Evolutionary conservation across 92 coral and sea anemone species (phyloP), one percentile per base, ranked within the genome.

Genomic region (Zoanthus sociatus): DNA sequence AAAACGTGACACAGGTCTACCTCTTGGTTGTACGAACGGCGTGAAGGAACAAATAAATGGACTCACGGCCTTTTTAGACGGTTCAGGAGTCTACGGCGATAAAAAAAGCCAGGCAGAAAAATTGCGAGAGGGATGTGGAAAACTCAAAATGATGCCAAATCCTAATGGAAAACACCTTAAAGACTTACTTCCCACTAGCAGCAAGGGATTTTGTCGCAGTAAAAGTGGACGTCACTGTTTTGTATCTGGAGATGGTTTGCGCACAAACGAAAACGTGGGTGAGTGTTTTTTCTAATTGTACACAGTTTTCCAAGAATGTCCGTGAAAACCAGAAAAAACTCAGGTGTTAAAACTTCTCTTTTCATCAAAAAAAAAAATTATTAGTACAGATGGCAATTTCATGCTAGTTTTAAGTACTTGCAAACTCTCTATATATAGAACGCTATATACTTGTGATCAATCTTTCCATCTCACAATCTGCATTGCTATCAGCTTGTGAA

Each of bases 251-350:
- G 95, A 93, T 44, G 67, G n/a, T 9, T 4, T 17, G 7, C 92
- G 95, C n/a, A 91, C 87, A 1, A 88, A 91, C 33, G 89, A 91
- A 78, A 92, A 93, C 74, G 77, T 87, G 60, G 92, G 92, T 90
- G 12, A n/a, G 69, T 17, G 21, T 8, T 20, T 63, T 20, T 63
- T 63, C 30, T 17, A 5, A 5, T 17, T 17, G 9, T 1, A 63
- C 5, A 20, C 26, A 63, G 9, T 61, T 61, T 61, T 61, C 21
- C 26, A 26, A 26, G 26, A 26, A 26, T 26, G 26, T 26, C 26
- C 26, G 26, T 37, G 42, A 4, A 37, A 37, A 37, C 3, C 42
- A 37, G 42, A 4, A 37, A 37, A 37, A 37, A 37, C 42, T 37
- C 42, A 37, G 42, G 4, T 37, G 42, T 37, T 37, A 37, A 2